phyloP scores from a whole-genome alignment of 2,797 vertebrate species.

The Eulemur coronatus region DNA sequence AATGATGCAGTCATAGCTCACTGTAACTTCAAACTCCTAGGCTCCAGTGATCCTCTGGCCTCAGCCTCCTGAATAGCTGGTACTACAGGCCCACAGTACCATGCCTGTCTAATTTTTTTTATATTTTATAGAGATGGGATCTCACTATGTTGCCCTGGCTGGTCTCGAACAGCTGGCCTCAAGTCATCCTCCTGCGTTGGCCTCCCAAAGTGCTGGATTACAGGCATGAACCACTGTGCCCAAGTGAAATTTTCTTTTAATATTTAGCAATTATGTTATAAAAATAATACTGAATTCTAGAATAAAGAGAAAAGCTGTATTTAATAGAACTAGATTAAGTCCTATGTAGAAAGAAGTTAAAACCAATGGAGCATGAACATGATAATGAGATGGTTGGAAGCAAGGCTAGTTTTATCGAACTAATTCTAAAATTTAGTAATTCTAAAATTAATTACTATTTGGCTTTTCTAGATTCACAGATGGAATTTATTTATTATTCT shows the following conservation, averaged over 20 bases:
- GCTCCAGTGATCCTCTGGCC: too few relatives aligned
- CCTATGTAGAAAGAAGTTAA: background rate
- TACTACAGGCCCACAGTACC: too few relatives aligned
- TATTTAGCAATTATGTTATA: background rate
- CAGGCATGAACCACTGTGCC: too few relatives aligned
- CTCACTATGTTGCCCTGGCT: too few relatives aligned
- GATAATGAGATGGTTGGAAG: background rate
- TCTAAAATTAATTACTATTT: background rate
- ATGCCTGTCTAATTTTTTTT: too few relatives aligned
- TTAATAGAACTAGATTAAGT: background rate
- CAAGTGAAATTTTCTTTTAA: background rate
- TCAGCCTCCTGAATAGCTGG: too few relatives aligned
- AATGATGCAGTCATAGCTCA: too few relatives aligned
- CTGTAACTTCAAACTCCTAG: too few relatives aligned
- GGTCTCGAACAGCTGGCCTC: too few relatives aligned
- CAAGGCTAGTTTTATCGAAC: background rate
- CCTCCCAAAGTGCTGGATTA: background rate
- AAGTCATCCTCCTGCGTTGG: too few relatives aligned
- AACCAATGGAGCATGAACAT: background rate
- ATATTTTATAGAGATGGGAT: too few relatives aligned
- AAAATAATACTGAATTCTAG: constrained; percentile 9
- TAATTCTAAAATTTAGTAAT: too few relatives aligned
- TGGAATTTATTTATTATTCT: background rate
- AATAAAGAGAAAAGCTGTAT: background rate
- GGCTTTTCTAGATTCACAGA: background rate